Percentiles rank a stretch among this genome's conserved stretches.
These are phyloP conservation scores for Pelosia muscerda DNA, from an alignment of 2,888 invertebrate species.

Conservation along the genomic window DNA sequence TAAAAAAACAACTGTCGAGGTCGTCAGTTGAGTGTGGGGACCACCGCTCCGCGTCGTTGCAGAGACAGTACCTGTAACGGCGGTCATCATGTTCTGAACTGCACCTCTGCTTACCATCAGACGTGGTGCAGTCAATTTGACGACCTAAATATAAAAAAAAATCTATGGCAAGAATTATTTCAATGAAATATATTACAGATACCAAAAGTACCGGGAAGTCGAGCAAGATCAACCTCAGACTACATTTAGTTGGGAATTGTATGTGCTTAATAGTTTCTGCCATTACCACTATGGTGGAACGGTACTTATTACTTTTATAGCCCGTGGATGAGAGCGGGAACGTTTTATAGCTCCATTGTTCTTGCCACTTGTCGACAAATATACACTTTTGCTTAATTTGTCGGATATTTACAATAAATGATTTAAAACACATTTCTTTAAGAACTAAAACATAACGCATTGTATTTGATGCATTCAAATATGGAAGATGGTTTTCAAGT, in stretches of 20 bases:
- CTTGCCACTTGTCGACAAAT: conserved; percentile 51
- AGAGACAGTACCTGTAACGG: too few species aligned
- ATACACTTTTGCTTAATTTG: conserved; percentile 50
- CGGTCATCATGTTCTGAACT: too few species aligned
- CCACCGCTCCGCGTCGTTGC: too few species aligned
- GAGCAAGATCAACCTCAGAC: conserved; percentile 2
- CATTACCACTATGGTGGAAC: conserved; percentile 22
- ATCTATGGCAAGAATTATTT: conserved; percentile 8
- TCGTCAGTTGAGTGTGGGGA: too few species aligned
- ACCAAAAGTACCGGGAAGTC: not conserved
- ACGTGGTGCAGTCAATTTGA: too few species aligned
- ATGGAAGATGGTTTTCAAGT: conserved; percentile 4
- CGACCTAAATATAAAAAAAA: too few species aligned
- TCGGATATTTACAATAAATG: not conserved
- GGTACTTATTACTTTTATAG: conserved; percentile 39
- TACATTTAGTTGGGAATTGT: conserved; percentile 16
- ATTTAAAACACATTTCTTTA: not conserved
- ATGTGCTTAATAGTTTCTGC: conserved; percentile 15
- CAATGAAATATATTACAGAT: conserved; percentile 9
- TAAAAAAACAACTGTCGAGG: too few species aligned
- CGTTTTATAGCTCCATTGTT: conserved; percentile 46
- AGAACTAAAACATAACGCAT: too few species aligned
- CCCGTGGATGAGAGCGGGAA: conserved; percentile 26
- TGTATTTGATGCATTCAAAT: too few species aligned
- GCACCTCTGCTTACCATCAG: too few species aligned